Base-by-base conservation (phyloP, 1,140 invertebrate species). In the Tribolium castaneum region DNA sequence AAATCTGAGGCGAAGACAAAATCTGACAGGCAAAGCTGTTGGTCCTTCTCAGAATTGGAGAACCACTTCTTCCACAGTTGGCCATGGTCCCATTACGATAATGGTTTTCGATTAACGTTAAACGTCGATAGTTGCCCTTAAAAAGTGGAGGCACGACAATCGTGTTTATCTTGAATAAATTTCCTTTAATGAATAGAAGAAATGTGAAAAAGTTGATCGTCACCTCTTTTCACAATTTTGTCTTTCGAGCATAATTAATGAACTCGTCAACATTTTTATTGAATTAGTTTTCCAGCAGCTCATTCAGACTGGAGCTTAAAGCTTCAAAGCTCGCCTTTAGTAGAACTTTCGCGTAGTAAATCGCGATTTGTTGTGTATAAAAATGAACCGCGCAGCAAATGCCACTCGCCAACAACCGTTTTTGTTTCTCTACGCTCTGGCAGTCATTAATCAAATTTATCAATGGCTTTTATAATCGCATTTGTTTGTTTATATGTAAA, bases 401-500 rank as follows among this genome's bases (percentile, higher is more conserved):
- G 56, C 59, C 59, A 66, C 54, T 59, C 6, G 30, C n/a, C 10
- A 39, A 66, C 22, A 66, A 14, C 59, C 4, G 59, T 35, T 59
- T 45, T 66, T 35, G 59, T 35, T 66, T 35, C 59, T 66, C 59
- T 45, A 9, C 7, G 39, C 30, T 35, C 54, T 49, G n/a, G 71
- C 52, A 73, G 45, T 73, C 71, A 73, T 73, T 73, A 73, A 72
- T 72, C 70, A 72, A 54, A 73, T 54, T 73, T 54, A 25, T 73
- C 71, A 52, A 73, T 73, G 52, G 49, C 70, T 72, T 73, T 73
- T 51, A 35, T 73, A 73, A 54, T 72, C 45, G 50, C 39, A 16
- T 72, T 72, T 72, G 70, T 72, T 72, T 50, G 45, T 52, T 72
- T 52, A 52, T 72, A 25, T 34, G 70, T 16, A 22, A 72, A 50